Evolutionary conservation across 2,888 invertebrate genomes (phyloP), one percentile per base, ranked within the genome.

Genomic region (Oegoconia quadripuncta): DNA sequence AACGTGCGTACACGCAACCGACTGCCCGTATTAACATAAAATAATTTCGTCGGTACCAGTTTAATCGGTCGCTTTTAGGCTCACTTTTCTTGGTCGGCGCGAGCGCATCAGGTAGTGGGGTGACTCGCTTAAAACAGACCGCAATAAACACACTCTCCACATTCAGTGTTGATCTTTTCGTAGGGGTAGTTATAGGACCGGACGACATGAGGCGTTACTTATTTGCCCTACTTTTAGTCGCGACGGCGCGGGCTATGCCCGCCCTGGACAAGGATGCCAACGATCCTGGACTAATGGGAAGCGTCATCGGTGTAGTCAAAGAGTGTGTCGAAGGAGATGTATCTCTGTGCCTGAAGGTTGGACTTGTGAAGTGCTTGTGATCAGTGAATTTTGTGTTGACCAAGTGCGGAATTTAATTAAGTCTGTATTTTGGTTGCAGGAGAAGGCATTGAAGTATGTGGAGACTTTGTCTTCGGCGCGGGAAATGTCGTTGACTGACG

Each of bases 271-370:
- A 91, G 52, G 88, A 90, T 30, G 88, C 87, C n/a, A 83, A 79
- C 49, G 84, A 83, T 43, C 70, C 76, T 9, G 73, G 76, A 38
- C 50, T 82, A 18, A 70, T 79, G 16, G 74, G 70, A 2, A 74
- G 74, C 53, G 91, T 92, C 26, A 73, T 93, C 42, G 89, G 90
- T 53, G 91, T 91, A 52, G 89, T 93, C 53, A 90, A 92, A 74
- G 91, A 92, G 60, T 94, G 94, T 67, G 91, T 91, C 38, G 90
- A 91, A 44, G 91, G 89, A 59, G 91, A 92, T 55, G 86, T 93
- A 59, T 86, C 91, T 46, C 75, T 93, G 74, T 94, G 94, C 68
- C 77, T 93, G 52, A 94, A 94, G 91, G 93, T 93, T 54, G 50
- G 51, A 28, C 34, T 29, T 27, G 34, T 38, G 47, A 37, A 40